A percentile compares a stretch with the other conserved stretches of the same genome.
Conservation (phyloP, 2,888 invertebrate genomes). For the Leptogaster cylindrica region DNA sequence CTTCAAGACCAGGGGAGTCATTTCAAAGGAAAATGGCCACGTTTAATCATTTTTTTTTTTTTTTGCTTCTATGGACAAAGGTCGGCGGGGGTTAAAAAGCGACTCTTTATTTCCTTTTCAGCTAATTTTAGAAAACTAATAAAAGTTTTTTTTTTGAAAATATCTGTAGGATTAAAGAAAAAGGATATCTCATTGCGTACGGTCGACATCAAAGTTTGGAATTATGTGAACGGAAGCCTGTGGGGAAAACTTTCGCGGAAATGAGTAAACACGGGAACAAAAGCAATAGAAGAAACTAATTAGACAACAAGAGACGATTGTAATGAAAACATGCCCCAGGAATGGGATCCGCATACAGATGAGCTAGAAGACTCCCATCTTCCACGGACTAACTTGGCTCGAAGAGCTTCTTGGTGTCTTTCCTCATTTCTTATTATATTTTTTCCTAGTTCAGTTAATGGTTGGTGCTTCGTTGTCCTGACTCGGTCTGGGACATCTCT, state of each 20-base stretch:
- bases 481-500: slow-evolving; percentile 14
- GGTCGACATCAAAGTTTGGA: background rate
- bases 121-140: slow-evolving; percentile 18
- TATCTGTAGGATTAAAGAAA: no score
- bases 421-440: slow-evolving; percentile 8
- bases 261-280: slow-evolving; percentile 10
- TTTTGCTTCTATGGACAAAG: background rate
- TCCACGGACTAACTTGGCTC: background rate
- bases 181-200: no score
- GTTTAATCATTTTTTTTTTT: background rate
- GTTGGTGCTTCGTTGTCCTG: slow-evolving; percentile 19
- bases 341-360: slow-evolving; percentile 40
- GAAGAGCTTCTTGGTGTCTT: slow-evolving; percentile 17
- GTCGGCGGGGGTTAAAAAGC: background rate
- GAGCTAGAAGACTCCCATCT: slow-evolving; percentile 36
- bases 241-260: slow-evolving; percentile 15
- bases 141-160: no score
- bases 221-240: background rate
- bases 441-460: slow-evolving; percentile 18
- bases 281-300: slow-evolving; percentile 38
- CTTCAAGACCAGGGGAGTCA: no score
- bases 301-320: slow-evolving; percentile 41
- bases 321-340: slow-evolving; percentile 37
- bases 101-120: background rate
- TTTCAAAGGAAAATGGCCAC: background rate